Evolutionary conservation across 2,888 invertebrate species (phyloP), one percentile per base, ranked within the genome.

Genomic region (Athalia cordata): DNA sequence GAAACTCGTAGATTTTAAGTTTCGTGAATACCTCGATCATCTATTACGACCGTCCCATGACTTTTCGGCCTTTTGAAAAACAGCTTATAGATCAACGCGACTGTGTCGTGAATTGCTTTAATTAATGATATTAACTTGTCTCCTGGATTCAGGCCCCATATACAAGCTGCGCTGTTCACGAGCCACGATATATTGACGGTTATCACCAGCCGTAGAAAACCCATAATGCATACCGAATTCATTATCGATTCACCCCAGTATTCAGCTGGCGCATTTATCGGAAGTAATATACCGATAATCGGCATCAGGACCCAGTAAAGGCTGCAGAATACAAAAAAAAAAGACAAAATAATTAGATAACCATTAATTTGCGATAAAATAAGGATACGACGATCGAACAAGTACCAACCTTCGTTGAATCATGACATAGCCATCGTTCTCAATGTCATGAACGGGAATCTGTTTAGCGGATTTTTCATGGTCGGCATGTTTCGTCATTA

Each of bases 381-480:
- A 45, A 29, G 7, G 11, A 4, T 49, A 66, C 62, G 11, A 45
- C 6, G 8, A 5, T 15, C 49, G 3, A n/a, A 59, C 29, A 29
- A 29, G 29, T 29, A 82, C 90, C 90, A 89, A 96, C 96, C 92
- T 94, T 86, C 94, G 94, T 89, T 98, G 98, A 85, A 96, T 94
- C 93, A 94, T 94, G 5, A 97, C 94, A 43, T 96, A 92, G 29
- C 93, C 91, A 89, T 98, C 98, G 0, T 90, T 89, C 81, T 95
- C 94, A 11, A 98, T 89, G 87, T 98, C 98, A 0, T 93, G 93
- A 93, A 97, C 94, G 84, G 97, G 96, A 61, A 98, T 92, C 8
- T 93, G 90, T 45, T 92, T 91, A 78, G 94, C 93, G 57, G 95
- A 90, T 74, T 93, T 91, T 83, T 94, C 93, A 81, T 94, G 93